Base-by-base conservation (phyloP, 2,113 vertebrate genomes). In the Trogon melanurus region DNA sequence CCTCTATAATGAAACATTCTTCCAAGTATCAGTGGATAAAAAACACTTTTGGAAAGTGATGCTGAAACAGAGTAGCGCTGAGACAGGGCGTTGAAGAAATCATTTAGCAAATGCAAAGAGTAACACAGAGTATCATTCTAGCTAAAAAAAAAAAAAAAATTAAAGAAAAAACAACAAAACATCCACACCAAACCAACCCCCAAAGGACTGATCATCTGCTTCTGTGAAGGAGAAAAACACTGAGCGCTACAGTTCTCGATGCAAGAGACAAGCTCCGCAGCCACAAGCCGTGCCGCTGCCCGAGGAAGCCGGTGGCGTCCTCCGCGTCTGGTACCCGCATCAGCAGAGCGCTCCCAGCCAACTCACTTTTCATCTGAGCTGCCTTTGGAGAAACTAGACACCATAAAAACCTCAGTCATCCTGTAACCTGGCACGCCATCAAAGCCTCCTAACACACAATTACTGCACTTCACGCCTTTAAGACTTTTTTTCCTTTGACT, bases 321-420 rank as follows among this genome's bases (percentile, higher is more conserved):
- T 89, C 76, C 5, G 10, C 0, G 4, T 54, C 78, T 91, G 74
- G 41, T 93, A 88, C 78, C 91, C 92, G 67, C 87, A 85, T 9
- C 13, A 41, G 70, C 16, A 76, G 56, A 54, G 73, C 70, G 65
- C 50, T 94, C 65, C 32, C 56, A 89, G 69, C 67, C 65, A 94
- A 93, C 50, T 85, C 79, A 58, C 53, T 92, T 95, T 78, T 88
- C 64, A 96, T 85, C 65, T 69, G 76, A 69, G 61, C 64, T 81
- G 60, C 38, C 66, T 80, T 79, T 88, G 51, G 80, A 93, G 73
- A 87, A 92, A 95, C 34, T 21, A 91, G 78, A 97, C 36, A 54
- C 85, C 91, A 76, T n/a, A 85, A 94, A 96, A 94, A 92, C 76
- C 90, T 96, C 95, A 94, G 92, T 94, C 94, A 89, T 94, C 75